Evolutionary conservation across 2,888 invertebrate genomes (phyloP).

Genomic region (Myopa tessellatipennis): DNA sequence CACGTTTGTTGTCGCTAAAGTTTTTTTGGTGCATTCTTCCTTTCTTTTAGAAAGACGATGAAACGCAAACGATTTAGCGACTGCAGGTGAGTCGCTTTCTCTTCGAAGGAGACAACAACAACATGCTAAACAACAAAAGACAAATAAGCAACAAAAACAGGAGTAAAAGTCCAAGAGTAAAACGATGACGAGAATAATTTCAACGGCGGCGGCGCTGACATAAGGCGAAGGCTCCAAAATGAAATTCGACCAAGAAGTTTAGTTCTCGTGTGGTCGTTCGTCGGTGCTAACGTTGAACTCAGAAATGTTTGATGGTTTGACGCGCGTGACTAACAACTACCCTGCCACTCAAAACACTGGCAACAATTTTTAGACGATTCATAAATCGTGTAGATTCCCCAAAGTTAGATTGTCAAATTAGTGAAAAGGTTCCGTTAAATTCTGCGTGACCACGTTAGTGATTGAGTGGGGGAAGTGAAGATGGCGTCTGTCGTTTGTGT

Average conservation of each 20-base stretch:
- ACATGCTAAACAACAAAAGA: slow-evolving; percentile 19
- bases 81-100: neutral
- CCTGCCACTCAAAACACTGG: slow-evolving; percentile 23
- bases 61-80: slow-evolving; percentile 5
- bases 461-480: slow-evolving; percentile 57
- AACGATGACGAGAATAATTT: slow-evolving; percentile 5
- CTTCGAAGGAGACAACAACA: neutral
- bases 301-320: slow-evolving; percentile 18
- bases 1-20: neutral
- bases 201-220: slow-evolving; percentile 34
- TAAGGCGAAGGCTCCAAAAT: slow-evolving; percentile 32
- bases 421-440: slow-evolving; percentile 1
- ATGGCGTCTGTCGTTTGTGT: slow-evolving; percentile 75
- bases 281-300: slow-evolving; percentile 42
- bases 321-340: slow-evolving; percentile 32
- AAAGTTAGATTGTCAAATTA: neutral
- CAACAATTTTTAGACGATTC: neutral
- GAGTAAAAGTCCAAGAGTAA: slow-evolving; percentile 19
- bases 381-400: neutral
- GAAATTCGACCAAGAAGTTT: slow-evolving; percentile 35
- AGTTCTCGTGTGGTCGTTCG: slow-evolving; percentile 50
- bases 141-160: slow-evolving; percentile 7
- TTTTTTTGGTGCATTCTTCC: slow-evolving; percentile 26
- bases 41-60: neutral
- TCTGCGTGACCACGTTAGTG: neutral